Base-by-base conservation (phyloP, 1,140 invertebrate genomes). In the Centruroides sculpturatus region DNA sequence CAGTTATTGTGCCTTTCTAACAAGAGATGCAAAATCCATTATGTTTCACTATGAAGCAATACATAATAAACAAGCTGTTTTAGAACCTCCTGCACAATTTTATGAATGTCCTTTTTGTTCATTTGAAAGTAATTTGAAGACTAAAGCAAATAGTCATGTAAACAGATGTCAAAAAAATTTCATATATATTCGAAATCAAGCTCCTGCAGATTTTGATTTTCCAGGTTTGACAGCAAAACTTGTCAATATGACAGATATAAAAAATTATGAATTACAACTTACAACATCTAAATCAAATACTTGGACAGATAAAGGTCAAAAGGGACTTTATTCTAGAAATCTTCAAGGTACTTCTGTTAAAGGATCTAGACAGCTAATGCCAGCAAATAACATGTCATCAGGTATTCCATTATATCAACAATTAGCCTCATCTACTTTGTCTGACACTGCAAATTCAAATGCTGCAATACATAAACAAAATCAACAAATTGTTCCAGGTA, bases 51-150 rank as follows among this genome's bases (percentile, higher is more conserved):
- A 94, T 86, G 86, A 93, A 69, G 83, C 83, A 0, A 82, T 89
- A 68, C 92, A 98, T 72, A 85, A 85, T 66, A 83, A 87, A 9
- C 79, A 84, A 59, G 88, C 86, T 10, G 81, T 85, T 62, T 74
- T 95, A 49, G 89, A 93, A 67, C 80, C 87, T 59, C 88, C 89
- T 8, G 83, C 86, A 47, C 51, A 53, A 36, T 88, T 87, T 71
- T 92, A 92, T 74, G 89, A 94, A 68, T 97, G 92, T 74, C 83
- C 88, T 0, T 88, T 92, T 69, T 97, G 93, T 79, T 85, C 89
- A 2, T 96, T 93, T 70, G 92, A 96, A 72, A 89, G 92, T 68
- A 92, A 92, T 71, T 86, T 89, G 59, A 95, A 94, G 74, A 86
- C 87, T 12, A 93, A 94, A 76, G 75, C 95, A 56, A 89, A 85